Evolutionary conservation across 2,888 invertebrate genomes (phyloP), one percentile per base, ranked within the genome.

Genomic region (Drosophila trichaetosa): DNA sequence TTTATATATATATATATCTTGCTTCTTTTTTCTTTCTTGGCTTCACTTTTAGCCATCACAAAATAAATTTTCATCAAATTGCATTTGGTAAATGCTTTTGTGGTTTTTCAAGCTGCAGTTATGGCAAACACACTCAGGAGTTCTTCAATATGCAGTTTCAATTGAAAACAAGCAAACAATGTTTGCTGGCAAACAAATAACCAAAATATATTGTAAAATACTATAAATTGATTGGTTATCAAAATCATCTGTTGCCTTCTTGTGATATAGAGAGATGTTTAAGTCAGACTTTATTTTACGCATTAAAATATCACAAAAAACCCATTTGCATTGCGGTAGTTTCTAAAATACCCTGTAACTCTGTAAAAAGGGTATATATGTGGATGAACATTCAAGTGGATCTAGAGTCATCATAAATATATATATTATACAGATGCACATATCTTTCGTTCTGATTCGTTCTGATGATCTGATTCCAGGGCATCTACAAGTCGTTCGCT

Each of bases 101-200:
- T 21, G 21, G 7, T n/a, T 54, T 53, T 38, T 46, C 48, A 42
- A 72, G 58, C n/a, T 56, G 51, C 62, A 58, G 48, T 16, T 34
- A 2, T 29, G 36, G 18, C 21, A 53, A 38, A 64, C 18, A 13
- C 18, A 33, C 16, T 34, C 21, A 40, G 8, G 4, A 36, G 5
- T 36, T 0, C 21, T 13, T 16, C 10, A n/a, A 57, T 70, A 38
- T 46, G 16, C 38, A 56, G 65, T 42, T 69, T 64, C 65, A 76
- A 80, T 69, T 76, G 58, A 56, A 69, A 79, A 61, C 33, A 56
- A 36, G 36, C 49, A 46, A 53, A 48, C 51, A 58, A 60, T 31
- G 74, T 60, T 60, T 68, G 24, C 59, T 21, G 33, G 33, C 49
- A 56, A 53, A 48, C 46, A 58, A 60, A 59, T 10, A 24, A 11